Base-by-base conservation (phyloP, 2,797 vertebrate species). In the Urosaurus nigricauda region DNA sequence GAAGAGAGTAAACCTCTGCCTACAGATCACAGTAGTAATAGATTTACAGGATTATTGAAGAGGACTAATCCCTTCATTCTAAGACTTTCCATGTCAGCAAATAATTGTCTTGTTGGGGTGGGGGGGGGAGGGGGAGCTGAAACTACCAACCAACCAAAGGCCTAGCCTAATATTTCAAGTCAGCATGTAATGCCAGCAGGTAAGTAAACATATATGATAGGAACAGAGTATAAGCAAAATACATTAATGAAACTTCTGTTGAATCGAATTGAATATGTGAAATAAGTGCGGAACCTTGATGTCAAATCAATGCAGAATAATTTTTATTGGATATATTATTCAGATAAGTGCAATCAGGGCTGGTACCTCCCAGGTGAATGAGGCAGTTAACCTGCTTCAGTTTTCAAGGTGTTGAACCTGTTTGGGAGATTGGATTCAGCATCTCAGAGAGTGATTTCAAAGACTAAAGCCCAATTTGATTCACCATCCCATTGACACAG, bases 1-100 rank as follows among this genome's bases (percentile, higher is more conserved):
- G 51, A 47, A 77, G 78, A 93, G 89, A n/a, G 87, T 88, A 86
- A 91, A 91, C 58, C 35, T 88, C 73, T 87, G 1, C 8, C 37
- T 89, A 37, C 65, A 80, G 74, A 88, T 68, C 26, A 60, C 4
- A 85, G n/a, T 32, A 86, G 43, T 47, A 87, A 74, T 40, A 84
- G 75, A 77, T 80, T 71, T 90, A 58, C 7, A 13, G 63, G 65
- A 89, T 90, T 89, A 68, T 40, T 58, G 43, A 85, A 85, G 79
- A n/a, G 51, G 24, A 37, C 65, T 65, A 32, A 89, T 82, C 78
- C 37, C 77, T 92, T 63, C 75, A 58, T 37, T 92, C 40, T n/a
- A 40, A 75, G 35, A 82, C 35, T 85, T 68, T 53, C 70, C 84
- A 86, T 75, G 43, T 74, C 13, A 82, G 84, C 71, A 85, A 86